Base-by-base conservation (phyloP, 2,113 vertebrate species). In the Alethe castanea region DNA sequence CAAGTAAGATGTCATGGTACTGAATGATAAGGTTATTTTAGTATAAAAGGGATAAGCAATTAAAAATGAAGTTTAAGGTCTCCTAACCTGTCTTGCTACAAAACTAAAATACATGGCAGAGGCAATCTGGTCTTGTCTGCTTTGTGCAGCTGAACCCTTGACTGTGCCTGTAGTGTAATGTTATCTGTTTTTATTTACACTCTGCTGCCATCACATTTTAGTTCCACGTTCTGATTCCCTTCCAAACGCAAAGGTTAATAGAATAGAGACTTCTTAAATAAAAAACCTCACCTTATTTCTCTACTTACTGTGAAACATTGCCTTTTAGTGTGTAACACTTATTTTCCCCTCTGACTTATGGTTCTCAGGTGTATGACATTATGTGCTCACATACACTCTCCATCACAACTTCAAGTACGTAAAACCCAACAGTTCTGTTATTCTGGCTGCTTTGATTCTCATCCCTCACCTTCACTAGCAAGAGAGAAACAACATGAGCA, bases 151-250 rank as follows among this genome's bases (percentile, higher is more conserved):
- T 74, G 66, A 83, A 65, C 40, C 78, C 48, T 56, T 79, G 29
- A 59, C 56, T 4, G 1, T 61, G 62, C 26, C 52, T 79, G 42
- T 25, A 78, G 50, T 42, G 4, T 56, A 78, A 86, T 8, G 5
- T 15, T 86, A 84, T n/a, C n/a, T 64, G 36, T 33, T 95, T 90
- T 94, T 74, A 90, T 90, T 73, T 92, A 82, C 54, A 78, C 52
- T 92, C 70, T 92, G 47, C 82, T 94, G 48, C 50, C 71, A 82
- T 24, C 36, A 81, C 81, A 81, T 64, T 94, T 67, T 48, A 88
- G 11, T 88, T 88, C 9, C 81, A 11, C 13, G 60, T 57, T 47
- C 53, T 86, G 48, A 76, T 62, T 96, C 8, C 40, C 52, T 92
- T 91, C 54, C 44, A 78, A 84, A 94, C 10, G 24, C 87, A 50